Evolutionary conservation across 2,797 vertebrate genomes (phyloP), one percentile per base, ranked within the genome.

Genomic region (Enteromius fasciolatus): DNA sequence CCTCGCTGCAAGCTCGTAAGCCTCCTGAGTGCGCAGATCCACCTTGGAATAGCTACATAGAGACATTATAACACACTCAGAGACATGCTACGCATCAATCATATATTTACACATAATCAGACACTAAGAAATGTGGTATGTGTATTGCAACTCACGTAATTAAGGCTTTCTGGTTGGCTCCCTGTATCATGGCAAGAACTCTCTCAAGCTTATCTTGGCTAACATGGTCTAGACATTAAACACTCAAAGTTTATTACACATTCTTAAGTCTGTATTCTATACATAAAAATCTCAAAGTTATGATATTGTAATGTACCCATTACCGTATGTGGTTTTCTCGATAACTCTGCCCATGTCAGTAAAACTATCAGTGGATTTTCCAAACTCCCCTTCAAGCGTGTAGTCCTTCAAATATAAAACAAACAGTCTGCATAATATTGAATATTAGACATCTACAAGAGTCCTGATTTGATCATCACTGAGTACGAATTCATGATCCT

Each of bases 241-340:
- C 33, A 73, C 18, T 31, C 15, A 76, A 48, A 59, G 25, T 48
- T 44, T 25, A 72, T 3, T 63, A 25, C 6, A 78, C 1, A 23
- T 11, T 36, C 78, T 76, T 57, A 54, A n/a, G 74, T 85, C 17
- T 25, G 54, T 63, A n/a, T 48, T 48, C 3, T 14, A 66, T n/a
- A 50, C 20, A 33, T n/a, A 15, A 48, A 64, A 61, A 77, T 57
- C 17, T 67, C 15, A 20, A 6, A 25, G 15, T 77, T 46, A 61
- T 39, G 39, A n/a, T 28, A 48, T 9, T 25, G 28, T n/a, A 83
- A 74, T 69, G 64, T 44, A 41, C 8, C 48, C 31, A 93, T 94
- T 91, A 99, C 98, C 95, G 1, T 95, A 98, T 0, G 97, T 98
- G 0, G 96, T 95, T 89, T 94, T 96, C 92, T 99, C 98, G 59